Conservation (phyloP, 2,797 vertebrate genomes). For the Phataginus tetradactyla region DNA sequence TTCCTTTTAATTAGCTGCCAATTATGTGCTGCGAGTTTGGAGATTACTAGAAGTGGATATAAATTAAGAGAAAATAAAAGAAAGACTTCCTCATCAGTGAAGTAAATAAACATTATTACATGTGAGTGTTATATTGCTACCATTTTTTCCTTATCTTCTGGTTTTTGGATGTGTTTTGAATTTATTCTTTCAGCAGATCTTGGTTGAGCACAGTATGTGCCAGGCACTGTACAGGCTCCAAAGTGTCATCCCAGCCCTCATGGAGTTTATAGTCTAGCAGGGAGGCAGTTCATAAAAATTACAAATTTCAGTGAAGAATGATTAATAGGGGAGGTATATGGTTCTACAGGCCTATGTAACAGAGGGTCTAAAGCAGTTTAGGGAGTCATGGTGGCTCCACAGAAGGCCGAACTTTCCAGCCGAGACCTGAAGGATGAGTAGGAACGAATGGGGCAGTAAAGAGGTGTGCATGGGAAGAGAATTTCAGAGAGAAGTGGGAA, state of each 20-base stretch:
- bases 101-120: neutral
- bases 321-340: neutral
- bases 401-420: neutral
- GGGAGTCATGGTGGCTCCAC: neutral
- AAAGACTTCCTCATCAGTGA: neutral
- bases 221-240: neutral
- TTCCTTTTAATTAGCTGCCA: slow-evolving; percentile 21
- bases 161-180: neutral
- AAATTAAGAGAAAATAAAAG: slow-evolving; percentile 20
- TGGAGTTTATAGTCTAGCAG: neutral
- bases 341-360: neutral
- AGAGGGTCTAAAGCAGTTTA: neutral
- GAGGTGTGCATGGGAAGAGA: neutral
- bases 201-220: neutral
- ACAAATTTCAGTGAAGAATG: neutral
- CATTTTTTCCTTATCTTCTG: neutral
- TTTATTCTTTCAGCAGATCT: slow-evolving; percentile 26
- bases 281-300: neutral
- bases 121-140: neutral
- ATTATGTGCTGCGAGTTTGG: neutral
- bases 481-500: neutral
- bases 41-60: neutral
- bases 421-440: neutral
- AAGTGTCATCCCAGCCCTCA: neutral
- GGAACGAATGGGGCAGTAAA: neutral